These are phyloP conservation scores for Stigmatopora argus DNA, from an alignment of 2,113 vertebrate species.

Conservation along the genomic window DNA sequence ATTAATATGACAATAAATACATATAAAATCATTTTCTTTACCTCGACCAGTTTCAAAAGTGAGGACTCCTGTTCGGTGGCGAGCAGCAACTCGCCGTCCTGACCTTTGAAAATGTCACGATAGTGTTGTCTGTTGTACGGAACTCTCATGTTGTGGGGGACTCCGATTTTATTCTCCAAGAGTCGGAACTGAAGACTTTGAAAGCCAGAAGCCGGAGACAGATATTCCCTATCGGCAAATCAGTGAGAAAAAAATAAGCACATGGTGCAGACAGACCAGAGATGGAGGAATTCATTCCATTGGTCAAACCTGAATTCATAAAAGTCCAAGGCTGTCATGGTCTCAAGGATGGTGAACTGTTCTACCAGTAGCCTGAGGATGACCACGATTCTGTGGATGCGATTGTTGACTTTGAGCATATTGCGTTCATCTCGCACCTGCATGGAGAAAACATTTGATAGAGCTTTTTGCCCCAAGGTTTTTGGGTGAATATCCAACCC, in stretches of 20 bases:
- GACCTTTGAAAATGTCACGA: slow-evolving; percentile 84
- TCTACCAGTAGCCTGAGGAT: slow-evolving; percentile 87
- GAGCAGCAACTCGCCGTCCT: slow-evolving; percentile 78
- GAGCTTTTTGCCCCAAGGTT: no score
- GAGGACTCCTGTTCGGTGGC: slow-evolving; percentile 81
- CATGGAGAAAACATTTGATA: slow-evolving; percentile 4
- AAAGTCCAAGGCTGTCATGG: slow-evolving; percentile 94
- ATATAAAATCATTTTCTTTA: slow-evolving; percentile 30
- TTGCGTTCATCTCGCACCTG: slow-evolving; percentile 91
- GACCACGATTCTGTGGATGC: slow-evolving; percentile 83
- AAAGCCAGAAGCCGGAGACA: slow-evolving; percentile 88
- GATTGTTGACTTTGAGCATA: slow-evolving; percentile 90
- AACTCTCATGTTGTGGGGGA: slow-evolving; percentile 84
- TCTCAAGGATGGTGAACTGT: slow-evolving; percentile 89
- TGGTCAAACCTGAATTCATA: slow-evolving; percentile 85
- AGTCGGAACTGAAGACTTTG: slow-evolving; percentile 94
- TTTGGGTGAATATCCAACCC: neutral
- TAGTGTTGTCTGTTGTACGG: slow-evolving; percentile 90
- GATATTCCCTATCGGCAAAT: slow-evolving; percentile 74
- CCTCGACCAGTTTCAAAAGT: slow-evolving; percentile 87
- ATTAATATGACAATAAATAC: no score
- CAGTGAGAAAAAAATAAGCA: neutral
- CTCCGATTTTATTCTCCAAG: slow-evolving; percentile 92
- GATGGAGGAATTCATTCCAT: neutral
- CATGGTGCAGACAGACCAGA: neutral